These are phyloP conservation scores for Linhomoeus sp. DNA, from an alignment of 2,888 invertebrate genomes.

Conservation along the genomic window DNA sequence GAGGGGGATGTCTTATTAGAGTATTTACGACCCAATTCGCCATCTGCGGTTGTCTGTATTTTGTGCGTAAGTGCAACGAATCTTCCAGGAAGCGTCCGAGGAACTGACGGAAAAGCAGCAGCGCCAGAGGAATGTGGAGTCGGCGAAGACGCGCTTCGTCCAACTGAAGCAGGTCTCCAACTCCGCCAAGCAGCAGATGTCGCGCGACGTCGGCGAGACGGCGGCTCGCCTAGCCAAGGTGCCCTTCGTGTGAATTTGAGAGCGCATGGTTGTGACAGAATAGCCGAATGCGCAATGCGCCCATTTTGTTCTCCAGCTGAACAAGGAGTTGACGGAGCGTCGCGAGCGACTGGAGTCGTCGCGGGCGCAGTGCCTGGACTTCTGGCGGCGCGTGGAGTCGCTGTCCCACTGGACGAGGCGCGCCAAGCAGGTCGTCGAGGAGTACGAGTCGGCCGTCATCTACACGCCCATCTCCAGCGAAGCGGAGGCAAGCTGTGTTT, in stretches of 20 bases:
- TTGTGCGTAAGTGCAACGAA: no score
- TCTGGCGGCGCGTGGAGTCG: conserved; percentile 21
- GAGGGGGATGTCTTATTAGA: no score
- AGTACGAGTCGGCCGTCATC: conserved; percentile 18
- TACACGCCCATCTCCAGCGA: conserved; percentile 21
- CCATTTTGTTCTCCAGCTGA: neutral
- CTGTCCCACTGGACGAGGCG: conserved; percentile 20
- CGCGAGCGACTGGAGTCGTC: neutral
- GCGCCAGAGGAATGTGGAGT: neutral
- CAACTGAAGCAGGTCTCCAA: neutral
- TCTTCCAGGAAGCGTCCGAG: no score
- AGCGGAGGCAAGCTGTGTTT: neutral
- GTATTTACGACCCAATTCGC: no score
- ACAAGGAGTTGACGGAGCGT: neutral
- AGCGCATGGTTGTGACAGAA: no score
- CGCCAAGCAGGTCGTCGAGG: conserved; percentile 18
- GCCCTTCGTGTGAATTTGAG: no score
- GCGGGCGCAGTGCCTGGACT: conserved; percentile 10
- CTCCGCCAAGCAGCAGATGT: neutral
- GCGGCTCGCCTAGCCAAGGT: neutral
- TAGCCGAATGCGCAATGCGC: no score
- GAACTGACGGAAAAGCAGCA: neutral
- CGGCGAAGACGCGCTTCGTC: neutral
- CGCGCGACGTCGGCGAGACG: neutral
- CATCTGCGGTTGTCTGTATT: no score